These are phyloP conservation scores for Tachina grossa DNA, from an alignment of 2,888 invertebrate genomes.

Conservation along the genomic window DNA sequence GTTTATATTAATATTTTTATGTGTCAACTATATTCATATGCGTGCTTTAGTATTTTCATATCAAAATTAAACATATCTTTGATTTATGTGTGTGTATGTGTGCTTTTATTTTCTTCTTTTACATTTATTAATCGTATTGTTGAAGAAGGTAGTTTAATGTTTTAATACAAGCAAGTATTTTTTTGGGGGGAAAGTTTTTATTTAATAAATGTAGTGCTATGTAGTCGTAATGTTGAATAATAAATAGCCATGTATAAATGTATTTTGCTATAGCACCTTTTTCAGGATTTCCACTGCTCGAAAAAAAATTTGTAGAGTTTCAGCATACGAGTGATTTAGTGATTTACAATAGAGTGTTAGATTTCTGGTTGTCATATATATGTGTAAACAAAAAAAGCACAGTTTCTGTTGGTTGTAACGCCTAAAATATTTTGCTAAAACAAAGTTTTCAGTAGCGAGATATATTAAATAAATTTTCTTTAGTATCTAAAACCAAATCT, in stretches of 20 bases:
- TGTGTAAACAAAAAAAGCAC: no score
- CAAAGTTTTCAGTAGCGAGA: no score
- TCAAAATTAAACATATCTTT: constrained; percentile 39
- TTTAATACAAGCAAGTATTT: constrained; percentile 39
- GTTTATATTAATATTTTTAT: constrained; percentile 8
- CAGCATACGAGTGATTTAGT: no score
- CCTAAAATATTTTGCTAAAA: no score
- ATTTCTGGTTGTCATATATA: no score
- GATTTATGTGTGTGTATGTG: background rate
- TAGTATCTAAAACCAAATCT: no score
- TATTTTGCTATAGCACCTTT: background rate
- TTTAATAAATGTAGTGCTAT: constrained; percentile 42
- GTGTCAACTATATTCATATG: constrained; percentile 16
- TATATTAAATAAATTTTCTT: no score
- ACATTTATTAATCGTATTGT: background rate
- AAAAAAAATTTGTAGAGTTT: background rate
- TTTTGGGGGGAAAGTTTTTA: background rate
- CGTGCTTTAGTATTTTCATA: constrained; percentile 23
- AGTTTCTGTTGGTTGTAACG: no score
- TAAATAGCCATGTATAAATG: constrained; percentile 30
- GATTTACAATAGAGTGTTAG: no score
- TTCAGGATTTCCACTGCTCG: background rate
- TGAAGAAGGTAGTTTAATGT: background rate
- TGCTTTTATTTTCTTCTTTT: background rate
- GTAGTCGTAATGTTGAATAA: constrained; percentile 37